phyloP scores from a whole-genome alignment of 2,888 invertebrate genomes.

The Cecidostiba fungosa region DNA sequence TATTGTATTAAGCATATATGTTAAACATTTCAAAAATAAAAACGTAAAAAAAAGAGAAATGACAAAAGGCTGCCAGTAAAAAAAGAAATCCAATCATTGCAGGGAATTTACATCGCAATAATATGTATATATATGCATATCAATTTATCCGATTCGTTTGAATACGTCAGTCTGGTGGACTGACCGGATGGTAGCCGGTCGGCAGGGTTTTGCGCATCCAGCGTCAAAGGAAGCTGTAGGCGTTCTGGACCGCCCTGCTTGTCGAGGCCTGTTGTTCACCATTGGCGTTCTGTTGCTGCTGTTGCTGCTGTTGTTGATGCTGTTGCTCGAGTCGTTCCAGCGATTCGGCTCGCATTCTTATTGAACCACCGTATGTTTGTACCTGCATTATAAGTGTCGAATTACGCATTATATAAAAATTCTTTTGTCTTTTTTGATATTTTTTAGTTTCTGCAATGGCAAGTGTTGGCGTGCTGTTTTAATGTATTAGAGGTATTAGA shows the following conservation, averaged over 20 bases:
- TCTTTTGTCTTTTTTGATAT: neutral
- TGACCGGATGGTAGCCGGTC: conserved; percentile 73
- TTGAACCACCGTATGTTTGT: conserved; percentile 90
- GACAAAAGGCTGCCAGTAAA: neutral
- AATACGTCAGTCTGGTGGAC: conserved; percentile 71
- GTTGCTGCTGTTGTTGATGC: conserved; percentile 70
- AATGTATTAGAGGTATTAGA: too few relatives aligned
- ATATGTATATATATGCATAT: conserved; percentile 20
- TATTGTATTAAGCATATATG: neutral
- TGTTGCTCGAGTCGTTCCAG: conserved; percentile 86
- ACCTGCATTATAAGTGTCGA: conserved; percentile 80
- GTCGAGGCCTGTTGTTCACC: conserved; percentile 74
- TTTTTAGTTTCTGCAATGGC: neutral
- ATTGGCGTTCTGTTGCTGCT: conserved; percentile 62
- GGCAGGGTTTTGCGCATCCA: conserved; percentile 76
- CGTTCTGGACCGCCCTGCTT: conserved; percentile 84
- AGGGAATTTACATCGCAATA: conserved; percentile 24
- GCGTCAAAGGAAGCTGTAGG: conserved; percentile 84
- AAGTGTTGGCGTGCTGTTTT: neutral
- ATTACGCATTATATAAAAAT: conserved; percentile 17
- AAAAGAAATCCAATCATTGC: neutral
- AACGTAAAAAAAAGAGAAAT: conserved; percentile 10
- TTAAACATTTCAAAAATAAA: conserved; percentile 51
- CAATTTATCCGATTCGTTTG: conserved; percentile 8
- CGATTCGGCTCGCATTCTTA: conserved; percentile 89